Percentiles rank a stretch among this genome's conserved stretches.
phyloP scores from a whole-genome alignment of 2,797 vertebrate species.

The Sandelia bainsii region DNA sequence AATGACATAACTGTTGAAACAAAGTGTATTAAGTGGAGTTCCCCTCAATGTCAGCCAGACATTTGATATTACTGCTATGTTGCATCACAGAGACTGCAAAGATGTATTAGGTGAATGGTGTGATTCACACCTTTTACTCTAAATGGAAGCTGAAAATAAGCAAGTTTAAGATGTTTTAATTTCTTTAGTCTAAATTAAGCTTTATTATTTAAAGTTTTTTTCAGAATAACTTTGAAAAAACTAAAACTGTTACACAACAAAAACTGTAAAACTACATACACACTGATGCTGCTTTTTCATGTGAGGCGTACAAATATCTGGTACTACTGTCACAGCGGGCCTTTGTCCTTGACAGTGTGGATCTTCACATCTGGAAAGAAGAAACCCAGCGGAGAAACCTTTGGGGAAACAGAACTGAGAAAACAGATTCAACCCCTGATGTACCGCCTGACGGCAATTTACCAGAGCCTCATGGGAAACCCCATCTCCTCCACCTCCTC shows the following conservation, averaged over 20 bases:
- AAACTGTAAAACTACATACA: neutral
- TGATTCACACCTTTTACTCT: neutral
- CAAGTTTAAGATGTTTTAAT: neutral
- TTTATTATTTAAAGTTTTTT: neutral
- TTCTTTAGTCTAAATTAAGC: neutral
- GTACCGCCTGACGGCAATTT: conserved; percentile 46
- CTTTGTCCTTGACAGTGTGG: conserved; percentile 22
- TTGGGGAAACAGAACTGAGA: conserved; percentile 63
- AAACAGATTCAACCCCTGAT: conserved; percentile 63
- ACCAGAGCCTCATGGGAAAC: conserved; percentile 54
- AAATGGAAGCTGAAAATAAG: neutral
- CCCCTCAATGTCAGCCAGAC: conserved; percentile 6
- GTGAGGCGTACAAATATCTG: neutral
- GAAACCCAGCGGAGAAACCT: conserved; percentile 40
- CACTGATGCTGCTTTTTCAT: neutral
- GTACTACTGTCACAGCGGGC: conserved; percentile 20
- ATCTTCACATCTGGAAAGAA: conserved; percentile 26
- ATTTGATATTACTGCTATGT: conserved; percentile 8
- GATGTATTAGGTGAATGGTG: neutral
- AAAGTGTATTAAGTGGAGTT: conserved; percentile 30
- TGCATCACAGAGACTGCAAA: conserved; percentile 7
- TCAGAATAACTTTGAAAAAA: neutral
- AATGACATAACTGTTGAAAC: conserved; percentile 25
- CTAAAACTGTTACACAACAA: neutral
- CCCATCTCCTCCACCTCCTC: conserved; percentile 2